Conservation (phyloP, 2,113 vertebrate species). For the Andinoacara biseriatus region DNA sequence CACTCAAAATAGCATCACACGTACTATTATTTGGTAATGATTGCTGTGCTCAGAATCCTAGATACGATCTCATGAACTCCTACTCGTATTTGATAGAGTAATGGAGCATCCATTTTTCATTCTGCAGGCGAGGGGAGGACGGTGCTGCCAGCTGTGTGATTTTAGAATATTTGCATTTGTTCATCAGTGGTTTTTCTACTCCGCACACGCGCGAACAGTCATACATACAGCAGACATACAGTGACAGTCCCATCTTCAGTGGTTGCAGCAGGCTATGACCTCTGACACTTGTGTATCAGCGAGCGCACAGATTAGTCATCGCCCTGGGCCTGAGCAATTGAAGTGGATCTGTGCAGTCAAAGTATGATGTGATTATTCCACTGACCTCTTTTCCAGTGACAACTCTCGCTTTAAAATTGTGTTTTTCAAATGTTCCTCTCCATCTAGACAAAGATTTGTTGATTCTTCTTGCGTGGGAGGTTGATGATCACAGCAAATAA, state of each 20-base stretch:
- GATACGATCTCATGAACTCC: constrained; percentile 56
- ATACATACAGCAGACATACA: neutral
- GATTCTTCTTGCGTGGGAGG: neutral
- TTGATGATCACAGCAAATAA: neutral
- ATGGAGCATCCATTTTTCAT: constrained; percentile 62
- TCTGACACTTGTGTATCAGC: constrained; percentile 25
- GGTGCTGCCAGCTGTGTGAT: constrained; percentile 54
- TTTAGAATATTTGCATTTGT: constrained; percentile 30
- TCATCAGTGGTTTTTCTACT: constrained; percentile 31
- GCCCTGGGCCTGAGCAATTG: constrained; percentile 12
- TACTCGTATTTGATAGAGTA: constrained; percentile 66
- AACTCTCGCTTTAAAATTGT: constrained; percentile 3
- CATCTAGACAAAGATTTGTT: constrained; percentile 5
- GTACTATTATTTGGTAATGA: constrained; percentile 49
- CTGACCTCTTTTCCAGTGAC: constrained; percentile 43
- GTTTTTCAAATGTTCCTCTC: neutral
- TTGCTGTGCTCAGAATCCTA: constrained; percentile 42
- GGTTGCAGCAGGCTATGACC: constrained; percentile 11
- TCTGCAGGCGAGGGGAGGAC: constrained; percentile 8
- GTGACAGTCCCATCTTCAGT: constrained; percentile 30
- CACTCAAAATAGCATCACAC: constrained; percentile 20
- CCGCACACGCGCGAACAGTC: constrained; percentile 2
- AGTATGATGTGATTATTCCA: constrained; percentile 43
- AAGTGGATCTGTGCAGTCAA: constrained; percentile 16
- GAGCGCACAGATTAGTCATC: constrained; percentile 46